Conservation (phyloP, 2,888 invertebrate species). For the Platynereis dumerilii region DNA sequence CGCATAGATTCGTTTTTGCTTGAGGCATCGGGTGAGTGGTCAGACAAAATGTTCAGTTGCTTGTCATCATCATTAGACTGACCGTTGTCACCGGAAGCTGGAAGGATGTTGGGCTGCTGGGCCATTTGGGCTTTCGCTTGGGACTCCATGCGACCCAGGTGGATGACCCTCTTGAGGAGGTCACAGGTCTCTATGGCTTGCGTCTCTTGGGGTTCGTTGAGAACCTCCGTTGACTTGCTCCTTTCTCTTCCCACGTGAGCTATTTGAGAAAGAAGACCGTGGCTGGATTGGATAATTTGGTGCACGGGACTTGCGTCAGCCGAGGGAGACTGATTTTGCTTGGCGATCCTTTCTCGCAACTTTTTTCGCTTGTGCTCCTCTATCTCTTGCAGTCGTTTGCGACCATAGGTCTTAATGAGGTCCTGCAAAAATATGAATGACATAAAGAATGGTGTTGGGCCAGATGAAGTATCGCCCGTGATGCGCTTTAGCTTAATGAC, state of each 20-base stretch:
- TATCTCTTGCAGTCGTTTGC: constrained; percentile 37
- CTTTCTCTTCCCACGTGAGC: not conserved
- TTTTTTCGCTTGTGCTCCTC: constrained; percentile 35
- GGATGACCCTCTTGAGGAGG: constrained; percentile 16
- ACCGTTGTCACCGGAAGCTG: not conserved
- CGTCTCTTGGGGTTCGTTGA: not conserved
- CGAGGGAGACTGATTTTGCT: not conserved
- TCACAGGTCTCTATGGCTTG: constrained; percentile 6
- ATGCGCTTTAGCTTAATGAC: no score
- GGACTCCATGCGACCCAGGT: constrained; percentile 16
- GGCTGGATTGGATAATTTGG: constrained; percentile 14
- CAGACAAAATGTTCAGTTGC: not conserved
- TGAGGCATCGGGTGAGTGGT: not conserved
- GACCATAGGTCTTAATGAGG: constrained; percentile 39
- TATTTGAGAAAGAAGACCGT: constrained; percentile 10
- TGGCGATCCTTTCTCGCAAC: constrained; percentile 6
- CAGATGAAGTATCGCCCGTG: not conserved
- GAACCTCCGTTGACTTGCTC: not conserved
- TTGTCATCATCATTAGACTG: not conserved
- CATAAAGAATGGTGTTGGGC: not conserved
- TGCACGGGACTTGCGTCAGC: constrained; percentile 18
- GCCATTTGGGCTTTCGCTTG: not conserved
- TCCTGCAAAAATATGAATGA: constrained; percentile 32
- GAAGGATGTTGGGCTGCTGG: not conserved
- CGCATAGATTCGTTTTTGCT: not conserved